Base-by-base conservation (phyloP, 1,140 invertebrate species). In the Pteromalus puparum region DNA sequence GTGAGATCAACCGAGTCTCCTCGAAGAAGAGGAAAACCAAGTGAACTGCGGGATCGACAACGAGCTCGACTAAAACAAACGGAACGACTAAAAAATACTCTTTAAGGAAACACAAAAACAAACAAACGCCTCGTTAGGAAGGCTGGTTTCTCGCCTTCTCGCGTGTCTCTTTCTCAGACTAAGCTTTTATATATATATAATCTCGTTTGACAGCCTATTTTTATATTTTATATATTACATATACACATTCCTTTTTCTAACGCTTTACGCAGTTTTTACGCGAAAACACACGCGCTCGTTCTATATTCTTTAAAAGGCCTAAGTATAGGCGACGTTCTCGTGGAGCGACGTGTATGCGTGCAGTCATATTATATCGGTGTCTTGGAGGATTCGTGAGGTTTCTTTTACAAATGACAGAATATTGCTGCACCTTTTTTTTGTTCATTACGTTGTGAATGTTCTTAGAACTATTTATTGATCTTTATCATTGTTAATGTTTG, bases 21-120 rank as follows among this genome's bases (percentile, higher is more conserved):
- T 67, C 34, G n/a, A 85, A 85, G 61, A 87, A 87, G 73, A 78
- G 68, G 38, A 86, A 87, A 53, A 82, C 30, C 34, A 85, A 85
- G 42, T 86, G 85, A 86, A 38, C n/a, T 12, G 46, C 2, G 21
- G 10, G 18, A 12, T 67, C 26, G 2, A n/a, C 12, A 42, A 65
- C 53, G 21, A 75, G 13, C 46, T 12, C 24, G 30, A 65, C 18
- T 0, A 24, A 34, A n/a, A 42, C n/a, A 48, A 80, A 81, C 9
- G 28, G 38, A 38, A 34, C 67, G 30, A 18, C 6, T 28, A 76
- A n/a, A 21, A 15, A 82, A 53, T 68, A 70, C 61, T 46, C 67
- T 38, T 24, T 24, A 15, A 73, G 24, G 15, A 13, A 80, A 70
- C 26, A 13, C 38, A 79, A 65, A 15, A 80, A 67, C n/a, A 42